Percentiles rank a stretch among this genome's conserved stretches.
Conservation (phyloP, 2,888 invertebrate species). For the Quadroppia sp. region DNA sequence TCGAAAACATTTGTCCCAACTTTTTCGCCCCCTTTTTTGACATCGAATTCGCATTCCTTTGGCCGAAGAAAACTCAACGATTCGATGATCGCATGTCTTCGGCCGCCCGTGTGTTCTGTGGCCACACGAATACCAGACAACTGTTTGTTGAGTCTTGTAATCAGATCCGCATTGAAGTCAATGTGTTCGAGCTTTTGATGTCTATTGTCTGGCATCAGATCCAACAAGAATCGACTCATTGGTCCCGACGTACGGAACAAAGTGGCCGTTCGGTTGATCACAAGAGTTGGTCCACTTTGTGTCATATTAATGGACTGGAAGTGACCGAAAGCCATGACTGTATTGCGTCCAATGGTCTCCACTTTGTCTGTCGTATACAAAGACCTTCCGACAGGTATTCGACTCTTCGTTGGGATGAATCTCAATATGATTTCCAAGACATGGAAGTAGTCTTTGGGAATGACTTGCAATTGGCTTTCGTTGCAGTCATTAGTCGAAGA, state of each 20-base stretch:
- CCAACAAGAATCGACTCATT: slow-evolving; percentile 5
- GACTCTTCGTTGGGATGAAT: slow-evolving; percentile 58
- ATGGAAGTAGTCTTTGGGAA: slow-evolving; percentile 95
- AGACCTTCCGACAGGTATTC: slow-evolving; percentile 29
- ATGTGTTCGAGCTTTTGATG: neutral
- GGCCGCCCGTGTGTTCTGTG: slow-evolving; percentile 20
- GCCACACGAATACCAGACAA: slow-evolving; percentile 12
- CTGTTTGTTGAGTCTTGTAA: neutral
- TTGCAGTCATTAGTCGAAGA: slow-evolving; percentile 84
- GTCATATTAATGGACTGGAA: slow-evolving; percentile 37
- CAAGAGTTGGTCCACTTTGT: slow-evolving; percentile 30
- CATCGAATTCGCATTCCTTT: neutral
- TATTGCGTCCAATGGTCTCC: neutral
- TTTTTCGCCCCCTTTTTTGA: neutral
- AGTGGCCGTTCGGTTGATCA: slow-evolving; percentile 40
- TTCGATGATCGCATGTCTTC: slow-evolving; percentile 33
- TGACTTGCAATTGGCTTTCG: slow-evolving; percentile 88
- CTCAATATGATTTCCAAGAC: slow-evolving; percentile 99
- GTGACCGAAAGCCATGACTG: slow-evolving; percentile 41
- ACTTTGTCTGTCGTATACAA: neutral
- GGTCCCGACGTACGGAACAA: slow-evolving; percentile 38
- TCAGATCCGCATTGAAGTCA: neutral
- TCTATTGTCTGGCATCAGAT: slow-evolving; percentile 21
- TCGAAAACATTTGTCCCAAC: neutral
- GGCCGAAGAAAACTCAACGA: neutral